These are phyloP conservation scores for Aethina tumida DNA, from an alignment of 1,140 invertebrate genomes.

Conservation along the genomic window DNA sequence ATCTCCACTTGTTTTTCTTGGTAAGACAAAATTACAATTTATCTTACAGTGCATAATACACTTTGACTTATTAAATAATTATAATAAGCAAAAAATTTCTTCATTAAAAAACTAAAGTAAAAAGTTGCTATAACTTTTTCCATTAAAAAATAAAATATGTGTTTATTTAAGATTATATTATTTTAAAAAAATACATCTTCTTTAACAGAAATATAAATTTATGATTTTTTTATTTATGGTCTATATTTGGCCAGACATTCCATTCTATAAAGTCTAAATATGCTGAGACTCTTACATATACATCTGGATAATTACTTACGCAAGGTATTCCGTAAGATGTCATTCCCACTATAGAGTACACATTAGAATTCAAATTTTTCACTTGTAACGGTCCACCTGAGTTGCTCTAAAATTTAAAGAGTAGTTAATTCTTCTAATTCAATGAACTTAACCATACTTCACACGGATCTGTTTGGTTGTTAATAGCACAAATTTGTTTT, in stretches of 20 bases:
- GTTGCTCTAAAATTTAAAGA: slow-evolving; percentile 48
- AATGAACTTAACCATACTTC: slow-evolving; percentile 6
- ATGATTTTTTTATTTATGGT: too few relatives aligned
- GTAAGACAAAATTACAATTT: too few relatives aligned
- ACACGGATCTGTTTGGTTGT: slow-evolving; percentile 25
- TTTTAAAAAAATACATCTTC: too few relatives aligned
- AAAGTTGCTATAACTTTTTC: too few relatives aligned
- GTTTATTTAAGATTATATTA: too few relatives aligned
- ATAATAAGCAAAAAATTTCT: too few relatives aligned
- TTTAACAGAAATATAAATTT: too few relatives aligned
- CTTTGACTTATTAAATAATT: too few relatives aligned
- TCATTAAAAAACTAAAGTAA: too few relatives aligned
- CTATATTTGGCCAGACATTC: slow-evolving; percentile 58
- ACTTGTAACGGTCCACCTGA: slow-evolving; percentile 59
- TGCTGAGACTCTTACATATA: slow-evolving; percentile 59
- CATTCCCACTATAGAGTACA: slow-evolving; percentile 51
- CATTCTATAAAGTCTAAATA: slow-evolving; percentile 68
- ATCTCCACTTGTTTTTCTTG: too few relatives aligned
- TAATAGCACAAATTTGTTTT: slow-evolving; percentile 25
- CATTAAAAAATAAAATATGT: too few relatives aligned
- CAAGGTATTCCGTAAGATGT: slow-evolving; percentile 60
- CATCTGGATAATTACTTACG: slow-evolving; percentile 48
- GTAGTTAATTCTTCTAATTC: neutral
- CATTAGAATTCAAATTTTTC: slow-evolving; percentile 23
- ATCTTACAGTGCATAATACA: too few relatives aligned